Evolutionary conservation across 2,113 vertebrate species (phyloP).

Genomic region (Megaceryle torquata): DNA sequence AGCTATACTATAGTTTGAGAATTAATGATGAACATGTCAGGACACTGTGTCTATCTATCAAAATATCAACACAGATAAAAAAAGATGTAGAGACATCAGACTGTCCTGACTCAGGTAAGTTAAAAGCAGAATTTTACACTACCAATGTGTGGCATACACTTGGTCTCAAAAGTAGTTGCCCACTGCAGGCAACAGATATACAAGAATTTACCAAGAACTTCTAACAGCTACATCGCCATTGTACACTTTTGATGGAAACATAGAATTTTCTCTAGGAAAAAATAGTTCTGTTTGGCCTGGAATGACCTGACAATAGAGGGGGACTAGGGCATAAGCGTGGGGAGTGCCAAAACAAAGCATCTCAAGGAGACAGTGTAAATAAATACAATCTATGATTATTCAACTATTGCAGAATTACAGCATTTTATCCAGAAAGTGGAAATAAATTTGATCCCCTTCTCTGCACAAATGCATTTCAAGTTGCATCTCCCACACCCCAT

Average conservation of each 20-base stretch:
- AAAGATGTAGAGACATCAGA: neutral
- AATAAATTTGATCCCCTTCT: neutral
- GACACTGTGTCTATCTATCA: neutral
- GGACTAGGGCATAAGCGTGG: rapidly evolving
- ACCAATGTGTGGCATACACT: neutral
- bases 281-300: neutral
- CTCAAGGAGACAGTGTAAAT: neutral
- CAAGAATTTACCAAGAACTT: neutral
- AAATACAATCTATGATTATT: neutral
- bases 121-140: neutral
- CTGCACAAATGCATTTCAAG: neutral
- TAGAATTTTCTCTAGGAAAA: neutral
- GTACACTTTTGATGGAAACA: neutral
- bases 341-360: neutral
- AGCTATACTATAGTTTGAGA: neutral
- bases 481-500: neutral
- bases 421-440: neutral
- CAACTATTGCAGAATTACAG: neutral
- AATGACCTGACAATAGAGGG: neutral
- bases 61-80: neutral
- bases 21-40: neutral
- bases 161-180: neutral
- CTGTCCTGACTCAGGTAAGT: neutral
- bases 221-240: neutral
- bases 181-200: neutral